Percentiles rank a stretch among this genome's conserved stretches.
Evolutionary conservation across 2,888 invertebrate genomes (phyloP).

Genomic region (Augochlorella aurata): DNA sequence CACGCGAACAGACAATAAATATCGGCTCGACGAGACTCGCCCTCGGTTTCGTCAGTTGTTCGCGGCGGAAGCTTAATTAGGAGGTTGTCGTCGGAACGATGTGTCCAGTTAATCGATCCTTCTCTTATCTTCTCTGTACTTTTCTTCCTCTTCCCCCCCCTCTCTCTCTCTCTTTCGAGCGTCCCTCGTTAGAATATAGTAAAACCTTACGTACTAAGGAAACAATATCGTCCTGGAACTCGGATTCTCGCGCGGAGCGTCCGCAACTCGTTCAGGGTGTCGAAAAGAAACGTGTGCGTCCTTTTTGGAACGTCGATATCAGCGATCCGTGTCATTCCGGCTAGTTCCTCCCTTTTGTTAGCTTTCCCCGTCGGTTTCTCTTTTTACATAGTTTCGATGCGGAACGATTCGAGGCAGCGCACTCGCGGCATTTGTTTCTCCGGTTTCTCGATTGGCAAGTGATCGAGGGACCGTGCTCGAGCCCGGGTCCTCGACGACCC

Average conservation of each 20-base stretch:
- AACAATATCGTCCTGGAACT: slow-evolving; percentile 62
- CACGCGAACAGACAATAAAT: slow-evolving; percentile 2
- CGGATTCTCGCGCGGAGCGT: slow-evolving; percentile 19
- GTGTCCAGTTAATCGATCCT: not conserved
- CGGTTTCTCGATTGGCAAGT: too few species aligned
- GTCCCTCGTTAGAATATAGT: slow-evolving; percentile 55
- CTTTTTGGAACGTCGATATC: slow-evolving; percentile 13
- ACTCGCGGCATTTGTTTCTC: too few species aligned
- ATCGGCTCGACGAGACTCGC: not conserved
- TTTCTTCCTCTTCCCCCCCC: slow-evolving; percentile 52
- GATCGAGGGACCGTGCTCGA: not conserved
- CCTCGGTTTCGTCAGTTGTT: not conserved
- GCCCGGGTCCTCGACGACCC: slow-evolving; percentile 6
- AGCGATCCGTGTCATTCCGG: not conserved
- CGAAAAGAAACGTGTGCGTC: slow-evolving; percentile 22
- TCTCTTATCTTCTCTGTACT: slow-evolving; percentile 6
- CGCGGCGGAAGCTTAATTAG: slow-evolving; percentile 33
- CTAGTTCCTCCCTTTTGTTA: not conserved
- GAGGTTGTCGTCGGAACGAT: slow-evolving; percentile 46
- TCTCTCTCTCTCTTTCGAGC: slow-evolving; percentile 13
- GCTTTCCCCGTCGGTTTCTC: not conserved
- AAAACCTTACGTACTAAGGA: slow-evolving; percentile 66
- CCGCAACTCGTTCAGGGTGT: slow-evolving; percentile 30
- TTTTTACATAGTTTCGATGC: slow-evolving; percentile 33
- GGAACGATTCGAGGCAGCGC: slow-evolving; percentile 48